Base-by-base conservation (phyloP, 2,113 vertebrate genomes). In the Paralichthys olivaceus region DNA sequence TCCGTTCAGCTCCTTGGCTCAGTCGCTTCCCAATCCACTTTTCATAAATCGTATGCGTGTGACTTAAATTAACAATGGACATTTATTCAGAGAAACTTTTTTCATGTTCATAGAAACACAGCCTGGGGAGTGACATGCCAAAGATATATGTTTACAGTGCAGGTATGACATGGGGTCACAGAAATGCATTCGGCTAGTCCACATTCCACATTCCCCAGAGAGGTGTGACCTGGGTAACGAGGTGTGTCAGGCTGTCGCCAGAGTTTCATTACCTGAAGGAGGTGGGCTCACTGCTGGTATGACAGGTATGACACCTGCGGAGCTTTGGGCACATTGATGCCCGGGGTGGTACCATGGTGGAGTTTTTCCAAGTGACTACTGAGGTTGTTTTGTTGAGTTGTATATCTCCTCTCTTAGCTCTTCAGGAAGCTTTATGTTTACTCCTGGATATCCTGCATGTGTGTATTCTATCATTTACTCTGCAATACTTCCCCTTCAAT, bases 211-310 rank as follows among this genome's bases (percentile, higher is more conserved):
- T 93, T 93, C 90, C 73, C 57, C 23, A 0, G 4, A 13, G n/a
- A 86, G 91, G 90, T 76, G 88, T 71, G 85, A 69, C 63, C 23
- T 23, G 14, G 26, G 58, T 54, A 17, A 25, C 43, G 29, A 91
- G 91, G 92, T 92, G 90, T 91, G 90, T 79, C 81, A 53, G 34
- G 40, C 47, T 83, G 83, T 84, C 83, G 72, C 67, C 25, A 20
- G 57, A 20, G 57, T 49, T 62, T 57, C 22, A 75, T 65, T 65
- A 69, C 40, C 28, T 66, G 58, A 25, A 80, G 69, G 23, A 81
- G 55, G 63, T n/a, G 5, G 69, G 63, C 37, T 66, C 72, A 60
- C 54, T 32, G 59, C 64, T 69, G 77, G 84, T 72, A 86, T 82
- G 83, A 73, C 72, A 80, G 28, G 77, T 61, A 86, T 86, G 83